Conservation (phyloP, 2,113 vertebrate species). For the Holacanthus passer region DNA sequence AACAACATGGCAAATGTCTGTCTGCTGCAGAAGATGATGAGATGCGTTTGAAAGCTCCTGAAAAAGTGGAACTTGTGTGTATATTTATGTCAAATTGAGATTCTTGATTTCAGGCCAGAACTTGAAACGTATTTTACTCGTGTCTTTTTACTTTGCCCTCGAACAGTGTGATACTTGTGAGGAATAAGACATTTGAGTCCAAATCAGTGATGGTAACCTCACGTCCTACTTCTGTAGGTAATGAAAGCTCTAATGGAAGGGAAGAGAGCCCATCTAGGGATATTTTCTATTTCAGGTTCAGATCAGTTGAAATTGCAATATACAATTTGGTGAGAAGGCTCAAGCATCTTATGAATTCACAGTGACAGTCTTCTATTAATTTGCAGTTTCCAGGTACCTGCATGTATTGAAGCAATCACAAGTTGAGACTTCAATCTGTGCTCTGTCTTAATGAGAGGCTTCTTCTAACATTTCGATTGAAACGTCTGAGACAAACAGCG, state of each 20-base stretch:
- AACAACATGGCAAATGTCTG: background rate
- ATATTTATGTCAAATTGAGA: background rate
- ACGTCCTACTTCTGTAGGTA: background rate
- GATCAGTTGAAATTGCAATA: too few relatives aligned
- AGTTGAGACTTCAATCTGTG: conserved; percentile 6
- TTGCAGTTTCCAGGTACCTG: conserved; percentile 1
- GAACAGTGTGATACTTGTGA: background rate
- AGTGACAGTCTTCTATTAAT: background rate
- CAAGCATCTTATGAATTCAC: conserved; percentile 3
- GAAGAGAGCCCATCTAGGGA: background rate
- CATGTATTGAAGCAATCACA: background rate
- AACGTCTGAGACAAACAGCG: conserved; percentile 4
- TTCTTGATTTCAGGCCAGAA: background rate
- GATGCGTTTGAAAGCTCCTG: background rate
- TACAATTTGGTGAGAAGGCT: background rate
- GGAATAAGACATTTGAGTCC: background rate
- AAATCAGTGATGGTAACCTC: background rate
- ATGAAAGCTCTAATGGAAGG: background rate
- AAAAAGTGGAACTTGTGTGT: background rate
- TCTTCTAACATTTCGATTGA: conserved; percentile 3
- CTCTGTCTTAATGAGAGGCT: conserved; percentile 11
- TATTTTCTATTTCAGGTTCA: background rate
- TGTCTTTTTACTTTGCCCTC: background rate
- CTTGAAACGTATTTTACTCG: background rate
- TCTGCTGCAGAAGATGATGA: background rate